These are phyloP conservation scores for Trichoplusia ni DNA, from an alignment of 1,140 invertebrate species.

Conservation along the genomic window DNA sequence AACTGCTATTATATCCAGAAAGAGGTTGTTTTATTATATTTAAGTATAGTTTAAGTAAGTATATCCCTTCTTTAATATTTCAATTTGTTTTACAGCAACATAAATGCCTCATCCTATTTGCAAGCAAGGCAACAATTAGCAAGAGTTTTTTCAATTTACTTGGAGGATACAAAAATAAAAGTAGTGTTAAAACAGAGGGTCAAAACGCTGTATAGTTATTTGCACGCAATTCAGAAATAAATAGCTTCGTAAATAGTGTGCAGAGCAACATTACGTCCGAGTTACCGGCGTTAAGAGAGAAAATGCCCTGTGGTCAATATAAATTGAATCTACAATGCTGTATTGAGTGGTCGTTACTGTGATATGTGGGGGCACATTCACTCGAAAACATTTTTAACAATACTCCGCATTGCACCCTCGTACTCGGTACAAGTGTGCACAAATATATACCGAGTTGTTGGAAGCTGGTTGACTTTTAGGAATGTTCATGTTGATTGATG, in stretches of 20 bases:
- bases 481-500: too few relatives aligned
- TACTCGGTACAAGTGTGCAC: too few relatives aligned
- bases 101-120: background rate
- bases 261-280: constrained; percentile 27
- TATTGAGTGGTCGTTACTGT: constrained; percentile 69
- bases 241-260: constrained; percentile 53
- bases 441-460: too few relatives aligned
- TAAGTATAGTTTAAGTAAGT: too few relatives aligned
- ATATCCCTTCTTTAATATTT: background rate
- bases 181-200: constrained; percentile 6
- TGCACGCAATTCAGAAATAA: constrained; percentile 55
- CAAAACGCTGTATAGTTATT: constrained; percentile 39
- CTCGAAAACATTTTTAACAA: constrained; percentile 40
- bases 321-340: constrained; percentile 71
- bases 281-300: constrained; percentile 48
- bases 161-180: constrained; percentile 7
- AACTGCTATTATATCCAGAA: too few relatives aligned
- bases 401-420: constrained; percentile 30
- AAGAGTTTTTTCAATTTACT: constrained; percentile 19
- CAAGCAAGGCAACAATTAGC: background rate
- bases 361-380: constrained; percentile 59
- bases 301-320: constrained; percentile 71
- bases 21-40: too few relatives aligned
- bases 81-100: background rate
- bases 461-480: too few relatives aligned